These are phyloP conservation scores for Charanyca ferruginea DNA, from an alignment of 2,888 invertebrate species.

Conservation along the genomic window DNA sequence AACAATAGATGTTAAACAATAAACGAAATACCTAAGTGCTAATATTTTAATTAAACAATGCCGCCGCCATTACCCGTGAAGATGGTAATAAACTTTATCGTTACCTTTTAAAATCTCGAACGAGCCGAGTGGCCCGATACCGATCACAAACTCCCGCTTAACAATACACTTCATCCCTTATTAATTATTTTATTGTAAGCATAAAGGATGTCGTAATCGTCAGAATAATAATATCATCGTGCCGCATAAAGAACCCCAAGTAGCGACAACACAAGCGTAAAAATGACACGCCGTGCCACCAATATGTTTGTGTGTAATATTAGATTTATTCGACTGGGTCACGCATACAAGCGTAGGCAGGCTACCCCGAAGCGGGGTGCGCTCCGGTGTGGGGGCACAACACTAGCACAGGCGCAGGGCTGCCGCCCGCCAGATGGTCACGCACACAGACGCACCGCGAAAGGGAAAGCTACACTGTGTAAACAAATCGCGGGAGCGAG, in stretches of 20 bases:
- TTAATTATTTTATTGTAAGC: constrained; percentile 91
- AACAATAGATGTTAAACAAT: constrained; percentile 63
- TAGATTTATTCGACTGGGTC: constrained; percentile 91
- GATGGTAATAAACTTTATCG: constrained; percentile 82
- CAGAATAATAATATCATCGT: constrained; percentile 91
- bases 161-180: constrained; percentile 91
- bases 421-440: constrained; percentile 87
- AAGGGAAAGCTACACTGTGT: constrained; percentile 91
- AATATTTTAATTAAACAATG: constrained; percentile 74
- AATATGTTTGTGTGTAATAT: constrained; percentile 91
- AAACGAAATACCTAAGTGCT: constrained; percentile 64
- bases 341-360: constrained; percentile 80
- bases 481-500: constrained; percentile 88
- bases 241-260: constrained; percentile 89
- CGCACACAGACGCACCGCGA: constrained; percentile 83
- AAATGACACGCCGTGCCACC: constrained; percentile 89
- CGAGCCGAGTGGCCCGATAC: constrained; percentile 86
- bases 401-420: constrained; percentile 79
- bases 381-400: constrained; percentile 81
- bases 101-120: constrained; percentile 83
- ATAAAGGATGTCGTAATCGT: constrained; percentile 91
- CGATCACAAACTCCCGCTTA: constrained; percentile 85
- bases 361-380: constrained; percentile 86
- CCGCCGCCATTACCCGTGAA: constrained; percentile 72
- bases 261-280: constrained; percentile 90